These are phyloP conservation scores for Volucella inanis DNA, from an alignment of 2,888 invertebrate genomes.

Conservation along the genomic window DNA sequence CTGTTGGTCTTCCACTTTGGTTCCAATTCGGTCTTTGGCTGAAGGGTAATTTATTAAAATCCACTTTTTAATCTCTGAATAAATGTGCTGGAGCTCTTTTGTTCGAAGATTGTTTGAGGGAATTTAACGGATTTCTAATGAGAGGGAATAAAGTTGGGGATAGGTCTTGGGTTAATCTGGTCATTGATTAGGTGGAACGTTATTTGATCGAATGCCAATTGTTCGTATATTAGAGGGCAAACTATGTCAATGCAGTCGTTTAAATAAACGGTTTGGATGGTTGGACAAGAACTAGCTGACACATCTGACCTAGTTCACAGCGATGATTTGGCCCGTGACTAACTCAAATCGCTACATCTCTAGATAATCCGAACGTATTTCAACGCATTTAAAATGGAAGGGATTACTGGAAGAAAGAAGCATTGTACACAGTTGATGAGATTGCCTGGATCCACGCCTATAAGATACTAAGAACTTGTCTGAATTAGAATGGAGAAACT, in stretches of 20 bases:
- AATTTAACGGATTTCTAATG: constrained; percentile 22
- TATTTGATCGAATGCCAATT: constrained; percentile 34
- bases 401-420: too few species aligned
- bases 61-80: constrained; percentile 60
- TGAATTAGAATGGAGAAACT: too few species aligned
- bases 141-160: neutral
- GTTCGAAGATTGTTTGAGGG: constrained; percentile 17
- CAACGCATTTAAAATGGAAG: too few species aligned
- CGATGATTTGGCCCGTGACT: constrained; percentile 18
- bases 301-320: constrained; percentile 19
- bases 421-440: too few species aligned
- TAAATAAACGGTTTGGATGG: neutral
- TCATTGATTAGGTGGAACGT: constrained; percentile 32
- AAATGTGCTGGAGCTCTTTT: constrained; percentile 43
- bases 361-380: too few species aligned
- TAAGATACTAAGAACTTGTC: too few species aligned
- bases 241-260: constrained; percentile 1
- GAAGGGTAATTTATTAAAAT: constrained; percentile 53
- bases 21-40: too few species aligned
- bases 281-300: neutral
- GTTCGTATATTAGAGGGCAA: constrained; percentile 3
- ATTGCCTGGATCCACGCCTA: too few species aligned
- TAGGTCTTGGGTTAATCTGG: constrained; percentile 14
- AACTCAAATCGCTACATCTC: neutral
- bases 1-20: too few species aligned